Evolutionary conservation across 2,888 invertebrate species (phyloP).

Genomic region (Seira sanloemensis): DNA sequence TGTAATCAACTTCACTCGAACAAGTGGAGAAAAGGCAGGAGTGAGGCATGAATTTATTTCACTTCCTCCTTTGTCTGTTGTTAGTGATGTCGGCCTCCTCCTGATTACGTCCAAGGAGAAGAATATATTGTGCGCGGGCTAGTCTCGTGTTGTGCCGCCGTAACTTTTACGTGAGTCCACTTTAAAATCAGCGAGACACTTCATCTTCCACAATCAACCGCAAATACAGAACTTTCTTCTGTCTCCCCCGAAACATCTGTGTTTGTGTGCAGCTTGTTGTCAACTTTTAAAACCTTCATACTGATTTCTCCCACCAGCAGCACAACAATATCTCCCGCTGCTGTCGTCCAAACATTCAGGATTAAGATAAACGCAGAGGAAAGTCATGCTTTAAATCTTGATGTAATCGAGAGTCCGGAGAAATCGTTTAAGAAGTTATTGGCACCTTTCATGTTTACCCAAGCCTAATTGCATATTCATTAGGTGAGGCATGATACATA

Average conservation of each 20-base stretch:
- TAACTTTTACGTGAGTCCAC: conserved; percentile 1
- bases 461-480: conserved; percentile 16
- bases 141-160: neutral
- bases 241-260: neutral
- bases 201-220: neutral
- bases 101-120: neutral
- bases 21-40: conserved; percentile 2
- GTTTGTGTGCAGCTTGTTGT: neutral
- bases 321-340: too few relatives aligned
- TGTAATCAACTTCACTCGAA: neutral
- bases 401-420: neutral
- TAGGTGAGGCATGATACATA: neutral
- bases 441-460: neutral
- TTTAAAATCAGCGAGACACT: neutral
- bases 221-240: neutral
- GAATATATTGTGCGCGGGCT: neutral
- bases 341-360: too few relatives aligned
- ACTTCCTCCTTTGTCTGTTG: neutral
- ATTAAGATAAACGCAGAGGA: too few relatives aligned
- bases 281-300: conserved; percentile 15
- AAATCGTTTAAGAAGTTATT: conserved; percentile 5
- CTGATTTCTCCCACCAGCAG: too few relatives aligned
- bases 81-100: neutral
- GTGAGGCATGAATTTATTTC: conserved; percentile 2
- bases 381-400: too few relatives aligned